Evolutionary conservation across 2,888 invertebrate species (phyloP).

Genomic region (Rhingia rostrata): DNA sequence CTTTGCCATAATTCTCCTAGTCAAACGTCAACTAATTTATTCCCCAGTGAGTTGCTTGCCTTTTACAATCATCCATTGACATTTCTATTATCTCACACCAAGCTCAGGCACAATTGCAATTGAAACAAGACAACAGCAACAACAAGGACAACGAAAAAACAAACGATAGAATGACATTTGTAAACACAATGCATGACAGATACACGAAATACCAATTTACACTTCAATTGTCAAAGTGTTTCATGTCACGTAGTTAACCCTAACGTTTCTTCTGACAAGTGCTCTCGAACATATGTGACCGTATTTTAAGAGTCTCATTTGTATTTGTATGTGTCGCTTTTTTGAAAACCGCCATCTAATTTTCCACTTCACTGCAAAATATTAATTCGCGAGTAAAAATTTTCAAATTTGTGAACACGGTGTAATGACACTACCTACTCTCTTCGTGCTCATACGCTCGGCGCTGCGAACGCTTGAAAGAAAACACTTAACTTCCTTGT

Average conservation of each 20-base stretch:
- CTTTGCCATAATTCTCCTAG: not conserved
- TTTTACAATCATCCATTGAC: constrained; percentile 6
- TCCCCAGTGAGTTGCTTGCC: constrained; percentile 31
- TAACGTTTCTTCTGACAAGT: not conserved
- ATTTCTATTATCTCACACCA: constrained; percentile 16
- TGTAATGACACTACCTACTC: constrained; percentile 15
- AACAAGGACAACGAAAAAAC: no score
- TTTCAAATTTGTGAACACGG: constrained; percentile 53
- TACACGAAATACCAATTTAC: constrained; percentile 50
- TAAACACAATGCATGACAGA: constrained; percentile 15
- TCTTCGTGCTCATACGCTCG: not conserved
- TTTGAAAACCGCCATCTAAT: not conserved
- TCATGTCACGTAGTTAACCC: constrained; percentile 11
- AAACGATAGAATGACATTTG: constrained; percentile 7
- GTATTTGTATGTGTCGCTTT: not conserved
- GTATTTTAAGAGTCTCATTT: not conserved
- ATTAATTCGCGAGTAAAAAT: constrained; percentile 14
- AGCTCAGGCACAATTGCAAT: not conserved
- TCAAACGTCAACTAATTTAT: constrained; percentile 24
- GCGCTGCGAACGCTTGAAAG: not conserved
- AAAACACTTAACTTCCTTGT: constrained; percentile 44
- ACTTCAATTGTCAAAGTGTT: constrained; percentile 35
- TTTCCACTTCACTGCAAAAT: constrained; percentile 48
- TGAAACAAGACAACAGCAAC: not conserved
- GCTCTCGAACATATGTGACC: not conserved